Conservation (phyloP, 1,140 invertebrate species). For the Trachelipus rathkii region DNA sequence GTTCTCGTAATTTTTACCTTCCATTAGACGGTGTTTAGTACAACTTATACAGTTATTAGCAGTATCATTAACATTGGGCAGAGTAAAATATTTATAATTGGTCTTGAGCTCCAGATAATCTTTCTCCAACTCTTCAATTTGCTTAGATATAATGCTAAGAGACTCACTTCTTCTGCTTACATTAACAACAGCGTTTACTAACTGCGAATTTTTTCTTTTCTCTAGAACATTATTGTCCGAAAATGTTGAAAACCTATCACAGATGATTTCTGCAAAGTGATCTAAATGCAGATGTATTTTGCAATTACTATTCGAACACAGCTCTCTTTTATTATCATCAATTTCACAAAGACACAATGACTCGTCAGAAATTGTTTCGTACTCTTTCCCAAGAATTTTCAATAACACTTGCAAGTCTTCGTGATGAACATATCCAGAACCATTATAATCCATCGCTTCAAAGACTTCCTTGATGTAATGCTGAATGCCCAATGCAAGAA, state of each 20-base stretch:
- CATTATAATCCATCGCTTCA: background rate
- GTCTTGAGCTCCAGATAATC: background rate
- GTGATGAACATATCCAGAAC: background rate
- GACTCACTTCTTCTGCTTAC: background rate
- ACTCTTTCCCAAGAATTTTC: background rate
- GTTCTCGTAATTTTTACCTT: background rate
- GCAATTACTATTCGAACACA: background rate
- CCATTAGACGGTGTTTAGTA: background rate
- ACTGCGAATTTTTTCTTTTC: background rate
- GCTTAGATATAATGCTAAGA: background rate
- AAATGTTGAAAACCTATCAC: background rate
- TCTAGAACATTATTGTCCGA: background rate
- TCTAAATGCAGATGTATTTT: background rate
- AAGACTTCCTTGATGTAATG: conserved; percentile 1
- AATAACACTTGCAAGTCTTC: background rate
- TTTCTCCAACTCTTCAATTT: background rate
- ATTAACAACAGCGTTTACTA: conserved; percentile 4
- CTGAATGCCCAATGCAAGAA: background rate
- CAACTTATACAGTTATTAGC: background rate
- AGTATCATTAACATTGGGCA: background rate
- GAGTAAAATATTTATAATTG: background rate
- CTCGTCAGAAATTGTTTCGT: background rate
- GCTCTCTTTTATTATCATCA: background rate
- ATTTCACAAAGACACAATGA: background rate
- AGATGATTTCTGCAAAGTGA: background rate